Evolutionary conservation across 2,888 invertebrate genomes (phyloP).

Genomic region (Camptogramma bilineatum): DNA sequence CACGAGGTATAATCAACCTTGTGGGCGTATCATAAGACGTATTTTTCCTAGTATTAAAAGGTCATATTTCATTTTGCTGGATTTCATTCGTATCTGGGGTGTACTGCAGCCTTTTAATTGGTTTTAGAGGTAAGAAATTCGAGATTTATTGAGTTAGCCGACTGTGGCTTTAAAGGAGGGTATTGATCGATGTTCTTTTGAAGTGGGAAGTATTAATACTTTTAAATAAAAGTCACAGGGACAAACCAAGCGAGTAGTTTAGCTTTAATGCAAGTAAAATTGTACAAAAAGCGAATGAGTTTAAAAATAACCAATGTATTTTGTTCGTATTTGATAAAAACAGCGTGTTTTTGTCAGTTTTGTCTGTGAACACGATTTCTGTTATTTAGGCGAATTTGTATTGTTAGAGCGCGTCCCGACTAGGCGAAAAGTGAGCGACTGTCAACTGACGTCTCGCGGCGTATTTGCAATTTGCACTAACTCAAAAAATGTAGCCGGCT

Average conservation of each 20-base stretch:
- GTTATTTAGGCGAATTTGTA: no score
- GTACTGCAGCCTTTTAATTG: conserved; percentile 50
- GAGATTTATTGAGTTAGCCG: conserved; percentile 18
- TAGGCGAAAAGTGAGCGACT: no score
- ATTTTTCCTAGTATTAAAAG: conserved; percentile 10
- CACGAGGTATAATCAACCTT: conserved; percentile 24
- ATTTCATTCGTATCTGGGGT: conserved; percentile 50
- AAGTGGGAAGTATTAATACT: background rate
- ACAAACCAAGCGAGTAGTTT: background rate
- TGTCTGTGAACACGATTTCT: no score
- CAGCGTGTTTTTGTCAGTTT: no score
- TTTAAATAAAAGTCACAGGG: background rate
- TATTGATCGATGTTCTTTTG: conserved; percentile 1
- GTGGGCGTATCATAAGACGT: conserved; percentile 20
- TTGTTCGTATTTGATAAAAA: no score
- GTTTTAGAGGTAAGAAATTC: conserved; percentile 15
- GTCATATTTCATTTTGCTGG: conserved; percentile 31
- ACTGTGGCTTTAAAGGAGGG: background rate
- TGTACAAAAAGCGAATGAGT: no score
- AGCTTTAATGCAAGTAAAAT: no score
- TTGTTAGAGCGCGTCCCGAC: no score
- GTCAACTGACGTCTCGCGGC: no score
- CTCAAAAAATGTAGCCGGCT: no score
- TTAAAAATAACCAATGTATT: no score
- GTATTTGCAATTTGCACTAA: no score